Evolutionary conservation across 2,888 invertebrate genomes (phyloP), one percentile per base, ranked within the genome.

Genomic region (Encarsia formosa): DNA sequence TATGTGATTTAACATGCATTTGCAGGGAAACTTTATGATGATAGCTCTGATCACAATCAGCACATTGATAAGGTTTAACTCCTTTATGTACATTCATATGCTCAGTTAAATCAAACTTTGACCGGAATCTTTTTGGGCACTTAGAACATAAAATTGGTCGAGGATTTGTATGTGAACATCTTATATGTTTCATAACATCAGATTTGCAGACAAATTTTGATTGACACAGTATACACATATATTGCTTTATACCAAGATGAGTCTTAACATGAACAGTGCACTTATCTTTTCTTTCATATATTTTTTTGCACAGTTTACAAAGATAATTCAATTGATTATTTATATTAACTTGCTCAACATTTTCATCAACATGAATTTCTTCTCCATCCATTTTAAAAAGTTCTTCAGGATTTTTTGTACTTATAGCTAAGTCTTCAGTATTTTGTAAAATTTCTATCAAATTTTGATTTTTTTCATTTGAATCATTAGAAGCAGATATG

Each of bases 1-100:
- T 58, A 52, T 74, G 73, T 8, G 71, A 72, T 42, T 74, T 74
- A 26, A 72, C 67, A 56, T 74, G 74, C 62, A 74, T 73, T 43
- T 74, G 74, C n/a, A 74, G 49, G 24, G 74, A 74, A 1, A 74
- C 74, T 57, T 73, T 74, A 43, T 74, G 74, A 42, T 74, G 74
- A 56, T 74, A 74, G 52, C 71, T 69, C 47, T 73, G 73, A 4
- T 67, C 67, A 43, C 74, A 74, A 39, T 72, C 68, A 8, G 67
- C 59, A 45, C 74, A 74, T 6, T 63, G 64, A 51, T 74, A 74
- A 1, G 74, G 74, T 32, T 68, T 67, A 2, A 74, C 62, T 11
- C 74, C 74, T 54, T 74, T 71, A 53, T 74, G 74, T 16, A 74
- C 72, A 32, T 74, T 74, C 34, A 70, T 73, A 52, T 74, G 74